These are phyloP conservation scores for Drosophila paramelanica DNA, from an alignment of 2,888 invertebrate genomes.

Conservation along the genomic window DNA sequence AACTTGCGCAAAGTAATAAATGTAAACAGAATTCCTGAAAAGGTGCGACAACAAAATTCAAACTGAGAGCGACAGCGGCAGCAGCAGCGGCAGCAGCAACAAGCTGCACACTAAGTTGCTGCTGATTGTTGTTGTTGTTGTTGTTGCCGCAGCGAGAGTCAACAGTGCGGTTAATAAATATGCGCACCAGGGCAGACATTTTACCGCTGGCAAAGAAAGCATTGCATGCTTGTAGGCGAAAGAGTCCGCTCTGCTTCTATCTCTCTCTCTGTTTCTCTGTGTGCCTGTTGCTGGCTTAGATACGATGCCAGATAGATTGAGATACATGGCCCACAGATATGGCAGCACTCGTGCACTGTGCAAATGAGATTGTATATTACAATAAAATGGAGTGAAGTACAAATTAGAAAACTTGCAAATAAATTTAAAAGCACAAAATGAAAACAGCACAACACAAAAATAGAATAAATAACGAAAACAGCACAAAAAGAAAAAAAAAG, in stretches of 20 bases:
- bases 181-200: constrained; percentile 67
- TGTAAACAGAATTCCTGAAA: constrained; percentile 82
- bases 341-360: constrained; percentile 35
- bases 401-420: constrained; percentile 83
- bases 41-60: constrained; percentile 82
- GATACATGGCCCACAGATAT: constrained; percentile 53
- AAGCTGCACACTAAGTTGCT: constrained; percentile 45
- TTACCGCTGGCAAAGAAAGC: constrained; percentile 59
- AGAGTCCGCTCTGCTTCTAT: neutral
- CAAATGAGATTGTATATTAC: constrained; percentile 82
- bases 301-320: constrained; percentile 50
- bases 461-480: constrained; percentile 17
- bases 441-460: constrained; percentile 44
- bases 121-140: constrained; percentile 15
- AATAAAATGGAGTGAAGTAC: constrained; percentile 82
- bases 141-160: constrained; percentile 62
- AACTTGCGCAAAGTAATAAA: constrained; percentile 84
- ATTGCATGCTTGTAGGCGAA: constrained; percentile 63
- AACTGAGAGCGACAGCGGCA: constrained; percentile 53
- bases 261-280: neutral
- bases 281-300: constrained; percentile 56
- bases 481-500: constrained; percentile 28
- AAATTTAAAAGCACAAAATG: constrained; percentile 78
- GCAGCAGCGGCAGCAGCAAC: constrained; percentile 35
- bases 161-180: constrained; percentile 78